Conservation (phyloP, 2,888 invertebrate species). For the Callimorpha dominula region DNA sequence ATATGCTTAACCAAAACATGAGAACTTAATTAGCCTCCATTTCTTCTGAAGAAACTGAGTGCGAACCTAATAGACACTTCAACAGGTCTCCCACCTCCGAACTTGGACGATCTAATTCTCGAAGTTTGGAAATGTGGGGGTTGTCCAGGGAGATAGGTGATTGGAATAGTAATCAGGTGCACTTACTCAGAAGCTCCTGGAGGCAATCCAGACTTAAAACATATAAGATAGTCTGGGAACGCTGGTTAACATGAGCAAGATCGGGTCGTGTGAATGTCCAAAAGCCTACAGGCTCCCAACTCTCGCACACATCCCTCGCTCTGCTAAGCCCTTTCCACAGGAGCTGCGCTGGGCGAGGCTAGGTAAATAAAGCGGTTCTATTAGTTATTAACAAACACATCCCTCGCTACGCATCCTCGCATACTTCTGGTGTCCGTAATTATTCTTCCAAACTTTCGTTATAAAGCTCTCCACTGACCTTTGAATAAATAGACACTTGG, state of each 20-base stretch:
- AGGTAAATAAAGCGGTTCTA: no score
- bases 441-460: no score
- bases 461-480: no score
- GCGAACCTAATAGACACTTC: slow-evolving; percentile 11
- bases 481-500: no score
- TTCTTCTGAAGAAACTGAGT: neutral
- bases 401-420: no score
- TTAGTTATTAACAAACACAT: no score
- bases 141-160: slow-evolving; percentile 28
- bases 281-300: slow-evolving; percentile 31
- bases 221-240: slow-evolving; percentile 14
- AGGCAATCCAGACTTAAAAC: slow-evolving; percentile 14
- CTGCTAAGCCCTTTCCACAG: no score
- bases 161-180: slow-evolving; percentile 13
- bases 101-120: slow-evolving; percentile 12
- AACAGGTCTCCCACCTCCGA: slow-evolving; percentile 9
- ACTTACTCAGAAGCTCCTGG: slow-evolving; percentile 12
- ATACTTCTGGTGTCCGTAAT: no score
- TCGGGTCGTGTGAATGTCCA: slow-evolving; percentile 14
- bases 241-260: slow-evolving; percentile 7
- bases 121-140: slow-evolving; percentile 43
- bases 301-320: no score
- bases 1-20: no score
- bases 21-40: no score
- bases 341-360: no score